Percentiles rank a stretch among this genome's conserved stretches.
These are phyloP conservation scores for Synergus japonicus DNA, from an alignment of 2,888 invertebrate genomes.

Conservation along the genomic window DNA sequence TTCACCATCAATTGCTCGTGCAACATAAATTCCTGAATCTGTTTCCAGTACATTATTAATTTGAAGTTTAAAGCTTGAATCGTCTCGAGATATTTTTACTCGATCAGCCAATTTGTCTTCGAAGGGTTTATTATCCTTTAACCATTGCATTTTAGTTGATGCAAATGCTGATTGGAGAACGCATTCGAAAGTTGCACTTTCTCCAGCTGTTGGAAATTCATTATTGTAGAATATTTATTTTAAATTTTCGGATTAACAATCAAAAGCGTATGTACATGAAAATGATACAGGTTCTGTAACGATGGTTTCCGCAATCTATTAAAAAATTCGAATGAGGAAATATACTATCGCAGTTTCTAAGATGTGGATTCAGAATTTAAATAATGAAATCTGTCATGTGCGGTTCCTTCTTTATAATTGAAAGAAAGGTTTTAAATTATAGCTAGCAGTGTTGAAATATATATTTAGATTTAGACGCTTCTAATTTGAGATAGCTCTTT, in stretches of 20 bases:
- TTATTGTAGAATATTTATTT: conserved; percentile 25
- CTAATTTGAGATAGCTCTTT: neutral
- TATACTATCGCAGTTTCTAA: neutral
- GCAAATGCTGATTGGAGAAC: conserved; percentile 82
- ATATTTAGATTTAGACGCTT: too few species aligned
- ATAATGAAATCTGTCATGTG: conserved; percentile 9
- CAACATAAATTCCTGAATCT: conserved; percentile 94
- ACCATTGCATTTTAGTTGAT: conserved; percentile 84
- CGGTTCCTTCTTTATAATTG: neutral
- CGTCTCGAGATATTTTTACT: conserved; percentile 82
- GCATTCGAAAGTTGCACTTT: conserved; percentile 90
- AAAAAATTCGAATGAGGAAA: neutral
- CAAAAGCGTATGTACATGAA: conserved; percentile 33
- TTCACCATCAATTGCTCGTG: conserved; percentile 88
- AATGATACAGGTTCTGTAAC: conserved; percentile 20
- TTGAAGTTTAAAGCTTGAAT: conserved; percentile 84
- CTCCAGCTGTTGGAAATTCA: conserved; percentile 83
- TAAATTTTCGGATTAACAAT: neutral
- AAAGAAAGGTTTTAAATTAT: neutral
- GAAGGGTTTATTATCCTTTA: conserved; percentile 92
- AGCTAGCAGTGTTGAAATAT: too few species aligned
- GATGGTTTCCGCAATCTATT: conserved; percentile 1
- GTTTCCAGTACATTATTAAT: conserved; percentile 86
- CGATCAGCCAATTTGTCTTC: conserved; percentile 87
- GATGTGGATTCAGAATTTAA: neutral